Evolutionary conservation across 2,888 invertebrate species (phyloP), one percentile per base, ranked within the genome.

Genomic region (Augochlorella aurata): DNA sequence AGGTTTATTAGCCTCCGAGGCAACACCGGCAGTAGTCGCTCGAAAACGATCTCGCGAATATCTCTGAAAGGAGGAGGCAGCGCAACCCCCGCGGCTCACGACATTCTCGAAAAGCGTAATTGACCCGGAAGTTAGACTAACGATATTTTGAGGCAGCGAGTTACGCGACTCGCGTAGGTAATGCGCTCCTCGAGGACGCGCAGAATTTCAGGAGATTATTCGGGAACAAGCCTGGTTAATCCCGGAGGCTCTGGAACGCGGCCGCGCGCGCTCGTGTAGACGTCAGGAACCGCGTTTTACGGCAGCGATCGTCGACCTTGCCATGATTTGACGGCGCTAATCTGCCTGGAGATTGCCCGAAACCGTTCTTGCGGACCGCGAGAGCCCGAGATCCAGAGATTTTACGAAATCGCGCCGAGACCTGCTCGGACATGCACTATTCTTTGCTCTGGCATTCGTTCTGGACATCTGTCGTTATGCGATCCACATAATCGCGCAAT

Each of bases 61-160:
- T 24, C 3, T 1, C 38, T 14, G 24, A 44, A 45, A 14, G 44
- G 61, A 61, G 8, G 8, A 8, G 29, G 16, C 0, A 29, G 29
- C 2, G 29, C 10, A 24, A 21, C 21, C 38, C 29, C 24, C 5
- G n/a, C 12, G 29, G 2, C 54, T 77, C 71, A n/a, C 10, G 47
- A 18, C 61, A 21, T 29, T 45, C 63, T 47, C 74, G 79, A 77
- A 77, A 68, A 61, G 65, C 80, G 74, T 83, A 80, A 83, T 84
- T 77, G 74, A 77, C 74, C 83, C 47, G 54, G 69, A 80, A 83
- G 79, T 77, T 84, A 77, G 72, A 45, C 74, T 81, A 82, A 81
- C 72, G 81, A 75, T 69, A 75, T 85, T 77, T 84, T 61, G 74
- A 77, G 52, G 74, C 71, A 24, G 63, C 78, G 47, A n/a, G 38